These are phyloP conservation scores for Hypocryptadius cinnamomeus DNA, from an alignment of 2,113 vertebrate genomes.

Conservation along the genomic window DNA sequence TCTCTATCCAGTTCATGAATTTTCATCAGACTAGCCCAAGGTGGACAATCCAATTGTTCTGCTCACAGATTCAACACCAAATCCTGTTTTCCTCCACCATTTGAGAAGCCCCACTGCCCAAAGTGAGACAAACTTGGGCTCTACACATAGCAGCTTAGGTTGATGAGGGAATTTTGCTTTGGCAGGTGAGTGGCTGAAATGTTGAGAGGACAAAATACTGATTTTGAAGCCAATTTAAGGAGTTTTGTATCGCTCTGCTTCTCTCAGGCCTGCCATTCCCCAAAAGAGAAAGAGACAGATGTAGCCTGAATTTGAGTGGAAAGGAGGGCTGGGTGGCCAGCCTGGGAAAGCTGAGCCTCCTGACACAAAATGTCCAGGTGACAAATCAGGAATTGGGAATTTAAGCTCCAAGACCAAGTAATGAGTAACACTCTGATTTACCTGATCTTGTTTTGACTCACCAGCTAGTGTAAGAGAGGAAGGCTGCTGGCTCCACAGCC, in stretches of 20 bases:
- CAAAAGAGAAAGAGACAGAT: background rate
- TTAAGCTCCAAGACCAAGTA: background rate
- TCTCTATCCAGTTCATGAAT: background rate
- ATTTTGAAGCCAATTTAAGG: background rate
- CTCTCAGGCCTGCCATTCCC: background rate
- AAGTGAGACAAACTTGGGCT: background rate
- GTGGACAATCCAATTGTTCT: background rate
- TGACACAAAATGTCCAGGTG: background rate
- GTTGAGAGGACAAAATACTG: background rate
- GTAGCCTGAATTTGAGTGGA: rapidly evolving
- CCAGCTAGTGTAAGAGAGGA: background rate
- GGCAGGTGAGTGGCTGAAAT: background rate
- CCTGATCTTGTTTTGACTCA: background rate
- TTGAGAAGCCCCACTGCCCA: background rate
- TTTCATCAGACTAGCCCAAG: background rate
- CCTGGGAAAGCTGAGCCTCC: background rate
- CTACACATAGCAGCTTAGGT: background rate
- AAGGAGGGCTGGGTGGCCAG: background rate
- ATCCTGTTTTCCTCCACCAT: background rate
- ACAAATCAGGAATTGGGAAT: background rate
- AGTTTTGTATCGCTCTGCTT: background rate
- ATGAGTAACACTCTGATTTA: background rate
- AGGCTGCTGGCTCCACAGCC: background rate
- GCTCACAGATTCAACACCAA: background rate
- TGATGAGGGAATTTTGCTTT: background rate